Base-by-base conservation (phyloP, 2,797 vertebrate species). In the Tarsius wallacei region DNA sequence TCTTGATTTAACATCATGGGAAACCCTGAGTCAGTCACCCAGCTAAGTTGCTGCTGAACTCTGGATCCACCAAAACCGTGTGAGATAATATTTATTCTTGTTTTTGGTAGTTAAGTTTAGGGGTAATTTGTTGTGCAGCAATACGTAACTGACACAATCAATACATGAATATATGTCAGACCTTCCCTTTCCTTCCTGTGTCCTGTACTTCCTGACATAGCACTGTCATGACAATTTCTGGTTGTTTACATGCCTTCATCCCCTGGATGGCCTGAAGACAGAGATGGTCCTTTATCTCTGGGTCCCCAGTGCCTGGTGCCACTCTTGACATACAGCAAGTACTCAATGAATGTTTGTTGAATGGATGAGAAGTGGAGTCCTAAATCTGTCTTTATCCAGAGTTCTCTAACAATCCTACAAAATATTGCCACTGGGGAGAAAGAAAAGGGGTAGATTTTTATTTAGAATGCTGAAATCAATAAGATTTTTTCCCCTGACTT, bases 381-480 rank as follows among this genome's bases (percentile, higher is more conserved):
- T 89, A 81, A 83, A 11, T 47, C 70, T 68, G 26, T 71, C 77
- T 87, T 83, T 63, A 66, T 66, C 12, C 68, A 89, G 77, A 87
- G 28, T 28, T 91, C 13, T 33, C 13, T 76, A 82, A 61, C 11
- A 76, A 76, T 31, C 26, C 82, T 89, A 70, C 31, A 76, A 55
- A 88, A 21, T 36, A 55, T 68, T 87, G n/a, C 42, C 66, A 7
- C 26, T 22, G 17, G 71, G 21, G 49, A 91, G 53, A 70, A 59
- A 21, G 42, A 53, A 59, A 57, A 71, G 61, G 53, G 36, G 66
- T 36, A 17, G 11, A 82, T 61, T 57, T 91, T 94, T 81, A 74
- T 22, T 86, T 76, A 73, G 51, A 89, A 70, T 1, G 5, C 15
- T 57, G 26, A 70, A 93, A 47, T 70, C 51, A 61, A 53, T 61